phyloP scores from a whole-genome alignment of 2,888 invertebrate species.

The Fragum sueziense region DNA sequence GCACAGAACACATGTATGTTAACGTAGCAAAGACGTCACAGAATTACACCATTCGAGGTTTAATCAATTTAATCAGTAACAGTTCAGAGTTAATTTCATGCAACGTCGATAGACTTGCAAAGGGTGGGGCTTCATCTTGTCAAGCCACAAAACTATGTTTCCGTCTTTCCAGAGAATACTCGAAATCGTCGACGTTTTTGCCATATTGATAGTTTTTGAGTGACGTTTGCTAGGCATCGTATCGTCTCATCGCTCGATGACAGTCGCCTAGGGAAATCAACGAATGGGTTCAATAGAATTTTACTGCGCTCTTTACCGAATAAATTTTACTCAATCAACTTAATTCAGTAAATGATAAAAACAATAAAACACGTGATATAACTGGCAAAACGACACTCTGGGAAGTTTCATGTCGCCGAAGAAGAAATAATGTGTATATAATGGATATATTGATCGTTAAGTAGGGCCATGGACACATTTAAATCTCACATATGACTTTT shows the following conservation, averaged over 20 bases:
- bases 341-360: constrained; percentile 63
- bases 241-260: constrained; percentile 37
- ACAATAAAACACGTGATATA: constrained; percentile 56
- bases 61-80: not conserved
- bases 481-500: not conserved
- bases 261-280: constrained; percentile 64
- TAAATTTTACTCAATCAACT: constrained; percentile 65
- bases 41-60: no score
- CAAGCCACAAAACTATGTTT: no score
- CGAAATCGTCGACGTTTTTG: constrained; percentile 2
- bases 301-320: constrained; percentile 63
- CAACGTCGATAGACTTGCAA: no score
- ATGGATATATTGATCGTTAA: constrained; percentile 21
- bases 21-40: no score
- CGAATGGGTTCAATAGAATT: constrained; percentile 60
- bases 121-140: no score
- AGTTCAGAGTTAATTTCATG: not conserved
- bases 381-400: constrained; percentile 44
- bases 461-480: not conserved
- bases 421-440: constrained; percentile 51
- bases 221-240: constrained; percentile 38
- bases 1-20: no score
- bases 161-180: not conserved
- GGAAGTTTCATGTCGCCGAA: constrained; percentile 23
- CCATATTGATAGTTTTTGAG: constrained; percentile 31